These are phyloP conservation scores for Rhynchonycteris naso DNA, from an alignment of 2,797 vertebrate species.

Conservation along the genomic window DNA sequence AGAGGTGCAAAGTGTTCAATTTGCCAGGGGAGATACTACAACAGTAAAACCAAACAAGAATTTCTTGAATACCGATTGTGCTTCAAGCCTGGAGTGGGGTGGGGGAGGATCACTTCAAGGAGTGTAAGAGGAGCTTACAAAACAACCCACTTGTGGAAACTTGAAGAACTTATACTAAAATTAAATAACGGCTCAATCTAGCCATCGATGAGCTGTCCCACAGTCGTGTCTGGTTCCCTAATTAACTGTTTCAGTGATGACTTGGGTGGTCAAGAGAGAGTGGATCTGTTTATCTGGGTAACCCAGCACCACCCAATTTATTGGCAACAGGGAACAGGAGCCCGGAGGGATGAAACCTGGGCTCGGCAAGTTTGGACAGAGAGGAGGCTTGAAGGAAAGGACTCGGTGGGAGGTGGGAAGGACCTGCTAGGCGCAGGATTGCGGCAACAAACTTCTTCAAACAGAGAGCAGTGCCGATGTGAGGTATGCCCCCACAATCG, in stretches of 20 bases:
- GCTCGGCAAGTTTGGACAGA: background rate
- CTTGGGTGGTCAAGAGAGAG: conserved; percentile 5
- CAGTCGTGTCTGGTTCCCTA: rapidly evolving
- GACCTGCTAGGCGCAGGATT: rapidly evolving
- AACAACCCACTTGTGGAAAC: conserved; percentile 50
- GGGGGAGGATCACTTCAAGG: background rate
- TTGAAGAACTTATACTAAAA: background rate
- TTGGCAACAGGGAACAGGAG: background rate
- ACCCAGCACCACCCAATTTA: background rate
- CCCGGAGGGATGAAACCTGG: background rate
- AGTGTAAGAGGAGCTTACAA: background rate
- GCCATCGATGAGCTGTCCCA: background rate
- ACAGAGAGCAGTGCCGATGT: background rate
- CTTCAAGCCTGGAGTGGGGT: background rate
- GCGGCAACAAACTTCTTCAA: background rate
- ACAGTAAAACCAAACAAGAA: background rate
- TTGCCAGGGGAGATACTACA: background rate
- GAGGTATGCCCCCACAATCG: too few relatives aligned
- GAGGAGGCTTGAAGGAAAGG: background rate
- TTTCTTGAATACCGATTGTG: background rate
- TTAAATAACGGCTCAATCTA: background rate
- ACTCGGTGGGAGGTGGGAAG: background rate
- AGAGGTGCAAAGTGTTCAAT: background rate
- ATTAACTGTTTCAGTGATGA: background rate
- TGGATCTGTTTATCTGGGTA: background rate